Evolutionary conservation across 2,797 vertebrate species (phyloP), one percentile per base, ranked within the genome.

Genomic region (Esox masquinongy): DNA sequence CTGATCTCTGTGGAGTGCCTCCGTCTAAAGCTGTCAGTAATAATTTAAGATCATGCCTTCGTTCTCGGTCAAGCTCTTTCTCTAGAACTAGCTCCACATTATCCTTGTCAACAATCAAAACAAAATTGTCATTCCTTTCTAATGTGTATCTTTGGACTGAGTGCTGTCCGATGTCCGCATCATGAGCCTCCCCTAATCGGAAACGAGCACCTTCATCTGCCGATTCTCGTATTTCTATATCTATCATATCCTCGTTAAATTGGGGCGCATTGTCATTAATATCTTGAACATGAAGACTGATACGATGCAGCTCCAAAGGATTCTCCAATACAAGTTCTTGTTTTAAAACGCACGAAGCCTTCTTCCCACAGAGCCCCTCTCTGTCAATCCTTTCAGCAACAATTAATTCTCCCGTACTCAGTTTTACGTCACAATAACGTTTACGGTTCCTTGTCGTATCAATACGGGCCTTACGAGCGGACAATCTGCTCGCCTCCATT

Each of bases 261-360:
- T 75, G 72, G 0, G 93, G 92, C 0, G 79, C 63, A 59, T 93
- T 92, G 64, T 93, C 92, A 78, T 93, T 94, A 59, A 93, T 83
- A 75, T 93, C 92, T 4, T 87, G 77, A 19, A 94, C 82, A 74
- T 91, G 89, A 8, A 94, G 83, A 74, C 81, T 84, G 5, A 93
- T 70, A 5, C 80, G 74, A 53, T 88, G 92, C 70, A 94, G 82
- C 80, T 93, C 89, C 74, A 93, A 77, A 24, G 91, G 90, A 74
- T 90, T 87, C 77, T 93, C 92, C 5, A 93, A 69, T 15, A 94
- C 85, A 14, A 93, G 70, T 47, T 94, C 91, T 72, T 90, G 86
- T 72, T 82, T 91, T 50, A 95, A 49, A 67, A 78, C 51, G 70
- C 87, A 90, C 2, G 75, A 77, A 12, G 63, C 1, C 51, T 79